phyloP scores from a whole-genome alignment of 1,140 invertebrate genomes.

The Hestina assimilis region DNA sequence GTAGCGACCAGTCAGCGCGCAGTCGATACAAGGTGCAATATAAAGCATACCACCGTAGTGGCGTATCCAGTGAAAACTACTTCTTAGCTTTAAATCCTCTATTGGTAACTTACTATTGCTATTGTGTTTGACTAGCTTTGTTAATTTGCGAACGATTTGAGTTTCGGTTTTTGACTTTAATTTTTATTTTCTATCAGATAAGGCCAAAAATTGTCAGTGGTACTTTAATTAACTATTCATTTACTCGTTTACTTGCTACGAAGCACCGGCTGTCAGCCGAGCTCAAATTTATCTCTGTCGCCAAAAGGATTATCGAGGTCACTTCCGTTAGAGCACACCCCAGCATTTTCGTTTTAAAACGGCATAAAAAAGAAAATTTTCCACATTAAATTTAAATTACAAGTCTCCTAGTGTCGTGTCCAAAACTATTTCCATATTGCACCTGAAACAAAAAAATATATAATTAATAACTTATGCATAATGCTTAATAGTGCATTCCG shows the following conservation, averaged over 20 bases:
- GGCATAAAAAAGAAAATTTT: slow-evolving; percentile 42
- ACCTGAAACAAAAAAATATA: slow-evolving; percentile 67
- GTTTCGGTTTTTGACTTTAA: slow-evolving; percentile 19
- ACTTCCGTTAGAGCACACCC: slow-evolving; percentile 67
- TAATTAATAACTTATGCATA: not conserved
- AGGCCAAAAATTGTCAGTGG: slow-evolving; percentile 41
- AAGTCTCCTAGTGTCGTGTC: slow-evolving; percentile 35
- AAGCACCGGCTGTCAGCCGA: slow-evolving; percentile 73
- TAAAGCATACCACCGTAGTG: slow-evolving; percentile 74
- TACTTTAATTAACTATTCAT: slow-evolving; percentile 28
- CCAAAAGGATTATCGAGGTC: slow-evolving; percentile 52
- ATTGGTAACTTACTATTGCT: slow-evolving; percentile 69
- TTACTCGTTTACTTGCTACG: slow-evolving; percentile 74
- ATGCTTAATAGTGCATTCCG: slow-evolving; percentile 10
- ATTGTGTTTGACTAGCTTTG: slow-evolving; percentile 62
- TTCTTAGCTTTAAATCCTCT: slow-evolving; percentile 34
- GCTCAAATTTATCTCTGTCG: slow-evolving; percentile 50
- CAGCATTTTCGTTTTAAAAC: slow-evolving; percentile 69
- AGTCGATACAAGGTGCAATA: slow-evolving; percentile 77
- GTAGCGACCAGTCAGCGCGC: slow-evolving; percentile 78
- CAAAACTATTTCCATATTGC: slow-evolving; percentile 55
- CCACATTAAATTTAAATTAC: slow-evolving; percentile 35
- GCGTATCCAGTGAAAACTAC: slow-evolving; percentile 43
- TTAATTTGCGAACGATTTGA: slow-evolving; percentile 33
- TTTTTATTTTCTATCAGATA: slow-evolving; percentile 32